A percentile compares a stretch with the other conserved stretches of the same genome.
Conservation (phyloP, 2,113 vertebrate species). For the Muntiacus muntjak region DNA sequence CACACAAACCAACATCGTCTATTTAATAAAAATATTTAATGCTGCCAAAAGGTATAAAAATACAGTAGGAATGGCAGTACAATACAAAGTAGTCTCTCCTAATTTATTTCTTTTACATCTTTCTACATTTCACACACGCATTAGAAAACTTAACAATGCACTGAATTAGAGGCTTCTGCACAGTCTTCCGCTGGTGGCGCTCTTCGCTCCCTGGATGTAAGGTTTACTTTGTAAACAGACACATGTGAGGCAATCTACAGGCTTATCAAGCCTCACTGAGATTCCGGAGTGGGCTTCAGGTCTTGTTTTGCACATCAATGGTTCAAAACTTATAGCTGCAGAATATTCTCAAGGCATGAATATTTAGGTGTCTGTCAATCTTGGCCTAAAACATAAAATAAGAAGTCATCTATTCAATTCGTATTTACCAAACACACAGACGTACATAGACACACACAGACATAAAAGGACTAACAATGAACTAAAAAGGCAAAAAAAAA, state of each 20-base stretch:
- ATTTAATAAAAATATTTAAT: conserved; percentile 91
- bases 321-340: conserved; percentile 86
- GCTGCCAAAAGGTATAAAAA: conserved; percentile 89
- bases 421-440: conserved; percentile 59
- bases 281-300: conserved; percentile 82
- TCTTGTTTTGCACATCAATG: conserved; percentile 86
- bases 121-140: conserved; percentile 82
- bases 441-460: conserved; percentile 20
- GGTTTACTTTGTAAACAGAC: conserved; percentile 89
- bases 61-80: conserved; percentile 87
- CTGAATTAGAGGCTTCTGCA: conserved; percentile 79
- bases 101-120: conserved; percentile 83
- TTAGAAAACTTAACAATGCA: conserved; percentile 80
- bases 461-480: conserved; percentile 24
- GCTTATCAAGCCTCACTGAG: conserved; percentile 82
- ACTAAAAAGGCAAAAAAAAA: conserved; percentile 11
- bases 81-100: conserved; percentile 84
- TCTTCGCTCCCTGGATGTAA: conserved; percentile 83
- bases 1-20: conserved; percentile 74
- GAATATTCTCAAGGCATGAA: conserved; percentile 84
- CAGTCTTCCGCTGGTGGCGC: conserved; percentile 84
- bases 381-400: conserved; percentile 89
- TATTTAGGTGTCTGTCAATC: conserved; percentile 88
- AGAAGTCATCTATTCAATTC: conserved; percentile 86
- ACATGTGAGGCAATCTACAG: conserved; percentile 80